Evolutionary conservation across 2,888 invertebrate species (phyloP).

Genomic region (Sesia bembeciformis): DNA sequence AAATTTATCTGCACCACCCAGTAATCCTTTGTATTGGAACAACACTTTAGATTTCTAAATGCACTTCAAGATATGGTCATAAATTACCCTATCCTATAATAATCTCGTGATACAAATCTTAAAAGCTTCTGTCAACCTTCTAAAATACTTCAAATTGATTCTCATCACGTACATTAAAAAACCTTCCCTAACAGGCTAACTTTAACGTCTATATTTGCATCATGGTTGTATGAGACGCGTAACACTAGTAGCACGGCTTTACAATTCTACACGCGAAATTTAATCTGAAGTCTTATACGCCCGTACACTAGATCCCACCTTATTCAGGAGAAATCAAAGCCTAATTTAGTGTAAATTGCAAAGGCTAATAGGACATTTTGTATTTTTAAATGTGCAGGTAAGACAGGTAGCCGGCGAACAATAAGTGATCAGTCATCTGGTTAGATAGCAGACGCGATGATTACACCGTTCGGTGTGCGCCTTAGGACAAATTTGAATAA

Average conservation of each 20-base stretch:
- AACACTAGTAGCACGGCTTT: conserved; percentile 26
- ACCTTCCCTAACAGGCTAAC: not conserved
- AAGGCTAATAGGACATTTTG: not conserved
- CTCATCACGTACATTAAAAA: not conserved
- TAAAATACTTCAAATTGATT: not conserved
- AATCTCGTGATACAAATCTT: not conserved
- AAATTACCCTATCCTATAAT: not conserved
- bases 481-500: conserved; percentile 48
- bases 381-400: conserved; percentile 29
- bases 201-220: conserved; percentile 1
- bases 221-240: conserved; percentile 11
- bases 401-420: conserved; percentile 66
- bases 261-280: not conserved
- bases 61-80: not conserved
- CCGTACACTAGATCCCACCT: not conserved
- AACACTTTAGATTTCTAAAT: not conserved
- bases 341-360: not conserved
- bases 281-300: not conserved
- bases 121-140: conserved; percentile 1
- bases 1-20: conserved; percentile 5
- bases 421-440: conserved; percentile 66
- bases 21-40: no score
- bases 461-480: conserved; percentile 40
- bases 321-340: not conserved
- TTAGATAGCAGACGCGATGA: conserved; percentile 55